A percentile compares a stretch with the other conserved stretches of the same genome.
Conservation (phyloP, 92 coral and sea anemone genomes). For the Montipora capitata region DNA sequence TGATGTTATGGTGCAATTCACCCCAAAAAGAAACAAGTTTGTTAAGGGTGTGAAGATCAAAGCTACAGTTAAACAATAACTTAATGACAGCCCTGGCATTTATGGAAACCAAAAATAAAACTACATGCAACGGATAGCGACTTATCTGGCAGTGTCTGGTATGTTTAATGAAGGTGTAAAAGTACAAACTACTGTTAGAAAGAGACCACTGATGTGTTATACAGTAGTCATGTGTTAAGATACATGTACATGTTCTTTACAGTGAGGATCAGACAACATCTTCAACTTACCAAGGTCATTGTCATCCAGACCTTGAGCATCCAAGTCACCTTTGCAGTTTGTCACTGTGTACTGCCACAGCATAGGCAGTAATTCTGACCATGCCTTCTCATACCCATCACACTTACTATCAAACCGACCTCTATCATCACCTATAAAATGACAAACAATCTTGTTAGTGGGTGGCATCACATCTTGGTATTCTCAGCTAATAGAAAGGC, state of each 20-base stretch:
- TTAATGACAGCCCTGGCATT: slow-evolving; percentile 3
- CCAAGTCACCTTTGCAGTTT: slow-evolving; percentile 1
- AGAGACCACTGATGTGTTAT: neutral
- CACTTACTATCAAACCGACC: neutral
- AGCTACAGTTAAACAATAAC: neutral
- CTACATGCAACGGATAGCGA: neutral
- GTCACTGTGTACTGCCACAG: slow-evolving; percentile 3
- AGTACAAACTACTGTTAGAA: neutral
- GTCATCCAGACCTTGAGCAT: neutral
- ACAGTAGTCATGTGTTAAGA: neutral
- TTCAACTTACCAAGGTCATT: slow-evolving; percentile 3
- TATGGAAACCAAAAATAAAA: slow-evolving; percentile 1
- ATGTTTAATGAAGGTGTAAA: neutral
- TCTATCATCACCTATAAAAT: neutral
- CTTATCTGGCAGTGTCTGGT: neutral
- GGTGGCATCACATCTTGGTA: neutral
- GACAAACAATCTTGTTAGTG: neutral
- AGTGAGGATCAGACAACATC: slow-evolving; percentile 4
- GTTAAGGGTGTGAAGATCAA: neutral
- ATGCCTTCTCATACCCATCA: neutral
- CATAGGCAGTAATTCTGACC: slow-evolving; percentile 4
- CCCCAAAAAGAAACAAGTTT: neutral
- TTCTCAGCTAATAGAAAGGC: slow-evolving; percentile 4
- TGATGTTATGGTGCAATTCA: neutral
- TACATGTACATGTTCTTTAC: neutral